Evolutionary conservation across 2,888 invertebrate genomes (phyloP), one percentile per base, ranked within the genome.

Genomic region (Tanytarsus gracilentus): DNA sequence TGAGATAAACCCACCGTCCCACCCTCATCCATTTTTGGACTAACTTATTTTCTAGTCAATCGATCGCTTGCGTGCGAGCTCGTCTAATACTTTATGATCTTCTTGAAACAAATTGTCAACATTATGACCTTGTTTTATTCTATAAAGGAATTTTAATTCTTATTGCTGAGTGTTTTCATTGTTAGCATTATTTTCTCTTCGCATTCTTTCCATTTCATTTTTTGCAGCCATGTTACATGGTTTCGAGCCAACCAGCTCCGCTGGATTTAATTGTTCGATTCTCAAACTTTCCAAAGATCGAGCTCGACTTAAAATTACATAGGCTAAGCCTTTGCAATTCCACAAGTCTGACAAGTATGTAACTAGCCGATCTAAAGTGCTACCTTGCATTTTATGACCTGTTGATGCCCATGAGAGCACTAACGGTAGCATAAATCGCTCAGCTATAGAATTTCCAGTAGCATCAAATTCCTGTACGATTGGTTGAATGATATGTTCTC

Each of bases 251-350:
- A 59, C 59, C 23, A 62, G 27, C 14, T 62, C 62, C 14, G 62
- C 48, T 36, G 62, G 64, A 56, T 65, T 62, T 6, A 49, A 11
- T 25, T 66, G 67, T 62, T 66, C 64, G 48, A 67, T 66, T 25
- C 58, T 52, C 52, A 66, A 21, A 44, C 65, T 64, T 16, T 65
- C 64, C 29, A 66, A 62, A 14, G 65, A 63, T 63, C 62, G 64
- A 23, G 64, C 64, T 51, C 66, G 59, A 64, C 66, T 66, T 27
- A 66, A 62, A 40, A 67, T 66, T n/a, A 68, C 66, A 62, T 66
- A 68, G 25, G 67, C 66, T 65, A n/a, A n/a, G n/a, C n/a, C n/a
- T 67, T 67, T 36, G 66, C 66, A 40, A 21, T 51, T 56, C 62
- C 64, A 63, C 68, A 66, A 30, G 66, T 30, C 63, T 55, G 33